Conservation (phyloP, 37 sponge, comb jelly and placozoan genomes). For the Ephydatia muelleri region DNA sequence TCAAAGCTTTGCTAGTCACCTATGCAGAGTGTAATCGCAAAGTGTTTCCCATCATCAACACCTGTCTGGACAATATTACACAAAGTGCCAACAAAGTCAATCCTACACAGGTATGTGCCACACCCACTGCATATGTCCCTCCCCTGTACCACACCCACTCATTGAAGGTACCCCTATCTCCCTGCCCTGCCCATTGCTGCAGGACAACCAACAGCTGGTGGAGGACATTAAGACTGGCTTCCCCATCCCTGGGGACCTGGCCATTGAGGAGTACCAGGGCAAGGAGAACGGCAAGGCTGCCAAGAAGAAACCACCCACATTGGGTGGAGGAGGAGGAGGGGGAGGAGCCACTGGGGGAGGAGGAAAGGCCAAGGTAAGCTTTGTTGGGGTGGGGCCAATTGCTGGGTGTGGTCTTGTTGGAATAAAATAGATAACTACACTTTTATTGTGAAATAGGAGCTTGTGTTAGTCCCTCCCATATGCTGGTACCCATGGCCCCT, state of each 20-base stretch:
- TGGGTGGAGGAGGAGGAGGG: background rate
- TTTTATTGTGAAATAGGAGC: no score
- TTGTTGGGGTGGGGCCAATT: background rate
- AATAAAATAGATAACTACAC: no score
- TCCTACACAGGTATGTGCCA: constrained; percentile 39
- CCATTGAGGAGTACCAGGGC: constrained; percentile 70
- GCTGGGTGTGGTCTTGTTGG: background rate
- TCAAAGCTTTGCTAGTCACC: constrained; percentile 7
- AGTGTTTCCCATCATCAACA: constrained; percentile 63
- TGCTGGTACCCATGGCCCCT: no score
- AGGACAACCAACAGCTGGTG: constrained; percentile 72
- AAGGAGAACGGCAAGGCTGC: constrained; percentile 29
- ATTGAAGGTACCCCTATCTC: background rate
- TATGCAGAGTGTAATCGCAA: constrained; percentile 63
- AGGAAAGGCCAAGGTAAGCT: constrained; percentile 4
- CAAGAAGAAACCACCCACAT: constrained; percentile 9
- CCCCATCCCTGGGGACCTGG: constrained; percentile 72
- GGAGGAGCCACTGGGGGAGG: background rate
- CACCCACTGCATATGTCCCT: background rate
- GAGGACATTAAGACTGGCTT: constrained; percentile 74
- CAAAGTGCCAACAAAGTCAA: constrained; percentile 48
- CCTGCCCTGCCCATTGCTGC: background rate
- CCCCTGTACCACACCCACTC: background rate
- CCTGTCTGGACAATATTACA: constrained; percentile 75
- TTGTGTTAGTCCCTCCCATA: no score